Base-by-base conservation (phyloP, 2,888 invertebrate species). In the Ametastegia equiseti region DNA sequence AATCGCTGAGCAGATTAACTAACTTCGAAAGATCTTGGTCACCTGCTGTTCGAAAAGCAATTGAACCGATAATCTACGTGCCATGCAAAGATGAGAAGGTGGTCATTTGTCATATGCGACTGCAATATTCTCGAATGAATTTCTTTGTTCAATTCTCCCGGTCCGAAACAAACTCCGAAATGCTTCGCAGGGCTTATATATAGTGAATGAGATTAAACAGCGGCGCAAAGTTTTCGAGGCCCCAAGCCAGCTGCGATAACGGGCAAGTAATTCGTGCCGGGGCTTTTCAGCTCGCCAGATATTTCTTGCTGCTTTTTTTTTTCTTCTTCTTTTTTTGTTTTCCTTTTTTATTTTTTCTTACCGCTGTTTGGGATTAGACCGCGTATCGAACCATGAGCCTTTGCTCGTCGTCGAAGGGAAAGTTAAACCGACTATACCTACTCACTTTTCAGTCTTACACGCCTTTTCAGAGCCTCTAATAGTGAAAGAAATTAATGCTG, bases 241-340 rank as follows among this genome's bases (percentile, higher is more conserved):
- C 60, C 60, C 60, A 27, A 27, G 45, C 47, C 36, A 47, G 23
- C 36, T 71, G 36, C 19, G 71, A 71, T 45, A 71, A 71, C 45
- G 71, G 47, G 27, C 47, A 71, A 71, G 71, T 71, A 71, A 71
- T 71, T 71, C n/a, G 71, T 47, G 13, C n/a, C 71, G 27, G 71
- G 19, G 71, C 71, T 71, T 47, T 45, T n/a, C 7, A 47, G 47
- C 45, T 45, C 30, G 27, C 45, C 27, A 30, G 47, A 71, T 11
- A 42, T 36, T 71, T 60, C 11, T 27, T 11, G 7, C 13, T 1
- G 11, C 42, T 33, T 42, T 23, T 15, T 42, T 3, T 15, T 11
- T 13, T 13, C 15, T 42, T 19, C 5, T 19, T 42, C 7, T 19
- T 39, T 69, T 30, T 5, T 30, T n/a, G 9, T 63, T 15, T 30